Evolutionary conservation across 2,888 invertebrate species (phyloP).

Genomic region (Druceiella hillmani): DNA sequence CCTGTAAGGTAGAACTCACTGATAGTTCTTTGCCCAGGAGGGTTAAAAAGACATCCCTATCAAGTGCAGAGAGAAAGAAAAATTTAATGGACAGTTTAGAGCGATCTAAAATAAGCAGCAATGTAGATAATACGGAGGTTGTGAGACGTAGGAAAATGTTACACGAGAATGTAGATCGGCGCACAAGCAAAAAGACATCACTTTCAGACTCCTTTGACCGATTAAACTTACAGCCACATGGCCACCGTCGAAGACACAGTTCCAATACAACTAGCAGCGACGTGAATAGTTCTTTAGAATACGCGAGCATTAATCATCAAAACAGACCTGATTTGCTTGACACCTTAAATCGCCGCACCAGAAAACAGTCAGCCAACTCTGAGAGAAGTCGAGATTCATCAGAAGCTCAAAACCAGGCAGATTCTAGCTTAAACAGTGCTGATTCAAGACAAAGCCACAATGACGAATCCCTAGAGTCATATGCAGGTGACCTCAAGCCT

Average conservation of each 20-base stretch:
- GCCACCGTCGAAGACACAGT: slow-evolving; percentile 40
- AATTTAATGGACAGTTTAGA: slow-evolving; percentile 44
- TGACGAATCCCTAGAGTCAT: slow-evolving; percentile 10
- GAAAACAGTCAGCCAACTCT: slow-evolving; percentile 16
- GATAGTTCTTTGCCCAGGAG: slow-evolving; percentile 18
- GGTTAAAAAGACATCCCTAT: slow-evolving; percentile 40
- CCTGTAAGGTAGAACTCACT: slow-evolving; percentile 34
- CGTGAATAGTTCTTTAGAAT: slow-evolving; percentile 46
- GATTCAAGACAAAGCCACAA: too few relatives aligned
- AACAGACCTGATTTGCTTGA: slow-evolving; percentile 46
- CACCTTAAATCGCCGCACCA: slow-evolving; percentile 34
- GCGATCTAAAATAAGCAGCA: slow-evolving; percentile 44
- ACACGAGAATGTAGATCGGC: slow-evolving; percentile 36
- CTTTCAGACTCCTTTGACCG: slow-evolving; percentile 40
- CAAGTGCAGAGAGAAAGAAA: slow-evolving; percentile 49
- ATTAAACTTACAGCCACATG: slow-evolving; percentile 40
- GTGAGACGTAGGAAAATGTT: slow-evolving; percentile 35
- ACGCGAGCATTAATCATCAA: slow-evolving; percentile 38
- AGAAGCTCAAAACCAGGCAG: slow-evolving; percentile 14
- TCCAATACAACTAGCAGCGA: slow-evolving; percentile 48
- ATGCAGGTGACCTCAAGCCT: slow-evolving; percentile 3
- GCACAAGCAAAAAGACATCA: slow-evolving; percentile 38
- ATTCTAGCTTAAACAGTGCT: too few relatives aligned
- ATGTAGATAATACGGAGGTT: slow-evolving; percentile 46
- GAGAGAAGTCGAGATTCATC: slow-evolving; percentile 14